Evolutionary conservation across 2,888 invertebrate genomes (phyloP), one percentile per base, ranked within the genome.

Genomic region (Lasioglossum vierecki): DNA sequence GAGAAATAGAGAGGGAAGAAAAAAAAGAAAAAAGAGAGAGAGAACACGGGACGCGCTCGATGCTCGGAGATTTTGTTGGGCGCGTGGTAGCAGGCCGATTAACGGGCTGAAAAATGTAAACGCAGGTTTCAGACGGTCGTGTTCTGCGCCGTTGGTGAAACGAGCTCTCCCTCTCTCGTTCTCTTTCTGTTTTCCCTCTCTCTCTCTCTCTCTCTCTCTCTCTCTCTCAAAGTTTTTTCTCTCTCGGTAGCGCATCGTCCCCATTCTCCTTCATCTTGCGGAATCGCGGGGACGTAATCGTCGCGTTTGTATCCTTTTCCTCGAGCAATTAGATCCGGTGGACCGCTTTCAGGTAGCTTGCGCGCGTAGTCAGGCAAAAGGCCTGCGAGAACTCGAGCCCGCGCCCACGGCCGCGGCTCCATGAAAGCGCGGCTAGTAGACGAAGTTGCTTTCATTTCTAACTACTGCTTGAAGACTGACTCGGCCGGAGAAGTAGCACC

Each of bases 301-400:
- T 76, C 73, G 76, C 76, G 82, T 84, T 82, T 79, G 80, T 80
- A 75, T 79, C 84, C 84, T 78, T 84, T 82, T 80, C 60, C 82
- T 71, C 84, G 72, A 79, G 88, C 88, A 87, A 87, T 88, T 88
- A 88, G 87, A 82, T 84, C 68, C 79, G 63, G 84, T 75, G 84
- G 77, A 77, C 72, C 60, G 77, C 78, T 84, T 82, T 82, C 82
- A 84, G 71, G 46, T 41, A 44, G 70, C 39, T 35, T n/a, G 44
- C 49, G 66, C 49, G 81, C 70, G 76, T 70, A 60, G 60, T 80
- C 49, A 71, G 39, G 81, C 74, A 79, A 81, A 84, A 84, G 79
- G 66, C 49, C 53, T 22, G 53, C 22, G 53, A 53, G 35, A 35
- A 22, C 57, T n/a, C 41, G 74, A 60, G 68, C 57, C 9, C 30